Conservation (phyloP, 2,797 vertebrate species). For the Cuculus canorus region DNA sequence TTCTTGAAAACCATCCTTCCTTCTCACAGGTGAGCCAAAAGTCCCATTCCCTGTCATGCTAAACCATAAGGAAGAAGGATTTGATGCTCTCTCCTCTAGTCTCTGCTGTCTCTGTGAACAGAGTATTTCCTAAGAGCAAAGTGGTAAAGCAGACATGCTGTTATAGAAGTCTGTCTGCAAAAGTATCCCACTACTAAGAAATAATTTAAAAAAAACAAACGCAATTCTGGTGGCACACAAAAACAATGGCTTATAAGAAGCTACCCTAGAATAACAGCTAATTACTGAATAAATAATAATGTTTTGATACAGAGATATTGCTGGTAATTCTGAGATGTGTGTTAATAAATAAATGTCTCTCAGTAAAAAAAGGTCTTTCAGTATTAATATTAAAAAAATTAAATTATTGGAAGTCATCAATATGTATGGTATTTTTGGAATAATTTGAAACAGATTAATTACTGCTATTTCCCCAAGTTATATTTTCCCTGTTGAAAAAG, state of each 20-base stretch:
- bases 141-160: background rate
- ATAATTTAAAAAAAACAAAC: background rate
- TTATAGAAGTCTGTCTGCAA: background rate
- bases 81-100: background rate
- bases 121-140: background rate
- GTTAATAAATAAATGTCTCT: background rate
- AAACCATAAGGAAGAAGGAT: background rate
- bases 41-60: background rate
- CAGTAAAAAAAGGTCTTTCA: background rate
- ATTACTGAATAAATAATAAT: background rate
- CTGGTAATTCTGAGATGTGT: background rate
- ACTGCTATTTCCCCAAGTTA: background rate
- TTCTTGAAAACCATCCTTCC: background rate
- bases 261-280: background rate
- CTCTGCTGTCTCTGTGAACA: background rate
- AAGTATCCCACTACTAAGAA: background rate
- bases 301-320: background rate
- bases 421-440: background rate
- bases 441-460: background rate
- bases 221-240: background rate
- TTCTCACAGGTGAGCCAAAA: background rate
- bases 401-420: background rate
- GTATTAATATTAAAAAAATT: background rate
- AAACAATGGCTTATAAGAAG: background rate
- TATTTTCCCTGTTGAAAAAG: no score